A percentile compares a stretch with the other conserved stretches of the same genome.
Evolutionary conservation across 2,888 invertebrate species (phyloP).

Genomic region (Iphiclides podalirius): DNA sequence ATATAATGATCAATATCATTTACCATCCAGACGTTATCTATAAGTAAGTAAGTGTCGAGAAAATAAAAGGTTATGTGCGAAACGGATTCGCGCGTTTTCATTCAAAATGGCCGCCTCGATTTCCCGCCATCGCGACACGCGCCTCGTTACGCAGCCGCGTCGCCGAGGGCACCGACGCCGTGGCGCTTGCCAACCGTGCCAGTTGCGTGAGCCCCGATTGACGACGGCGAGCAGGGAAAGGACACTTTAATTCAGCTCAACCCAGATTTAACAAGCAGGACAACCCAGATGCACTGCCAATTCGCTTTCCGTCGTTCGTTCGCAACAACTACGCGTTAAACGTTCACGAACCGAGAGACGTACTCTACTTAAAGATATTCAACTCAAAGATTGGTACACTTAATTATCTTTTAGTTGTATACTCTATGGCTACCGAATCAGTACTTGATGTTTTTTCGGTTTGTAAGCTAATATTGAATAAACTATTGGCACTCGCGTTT

Average conservation of each 20-base stretch:
- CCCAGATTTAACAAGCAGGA: slow-evolving; percentile 12
- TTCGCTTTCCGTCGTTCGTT: not conserved
- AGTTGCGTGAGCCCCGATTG: slow-evolving; percentile 9
- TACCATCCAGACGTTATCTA: too few relatives aligned
- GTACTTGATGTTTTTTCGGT: too few relatives aligned
- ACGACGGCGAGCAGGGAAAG: slow-evolving; percentile 6
- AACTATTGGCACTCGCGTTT: not conserved
- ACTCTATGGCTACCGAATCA: too few relatives aligned
- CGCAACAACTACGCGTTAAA: slow-evolving; percentile 29
- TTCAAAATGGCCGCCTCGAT: not conserved
- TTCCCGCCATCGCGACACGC: not conserved
- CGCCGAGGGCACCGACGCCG: not conserved
- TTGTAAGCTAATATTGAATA: not conserved
- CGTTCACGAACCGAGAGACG: too few relatives aligned
- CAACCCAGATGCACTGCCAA: not conserved
- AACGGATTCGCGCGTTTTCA: not conserved
- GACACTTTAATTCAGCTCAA: not conserved
- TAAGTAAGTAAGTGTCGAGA: too few relatives aligned
- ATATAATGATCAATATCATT: too few relatives aligned
- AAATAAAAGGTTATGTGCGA: too few relatives aligned
- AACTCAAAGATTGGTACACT: too few relatives aligned
- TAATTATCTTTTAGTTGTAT: too few relatives aligned
- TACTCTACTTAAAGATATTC: too few relatives aligned
- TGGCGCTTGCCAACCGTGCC: not conserved
- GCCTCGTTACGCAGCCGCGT: not conserved